phyloP scores from a whole-genome alignment of 2,888 invertebrate genomes.

The Drosophila villosipedis region DNA sequence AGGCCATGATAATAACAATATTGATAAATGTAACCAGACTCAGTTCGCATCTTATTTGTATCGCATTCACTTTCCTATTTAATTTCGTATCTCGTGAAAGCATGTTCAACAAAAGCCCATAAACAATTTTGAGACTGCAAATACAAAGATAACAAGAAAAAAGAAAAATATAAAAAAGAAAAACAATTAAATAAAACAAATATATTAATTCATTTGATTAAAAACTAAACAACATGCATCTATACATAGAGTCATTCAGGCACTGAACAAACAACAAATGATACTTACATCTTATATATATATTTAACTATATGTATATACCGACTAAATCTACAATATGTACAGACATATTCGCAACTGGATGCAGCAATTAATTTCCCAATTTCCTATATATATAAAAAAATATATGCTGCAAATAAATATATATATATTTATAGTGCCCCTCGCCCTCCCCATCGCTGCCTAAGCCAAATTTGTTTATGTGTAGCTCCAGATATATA shows the following conservation, averaged over 20 bases:
- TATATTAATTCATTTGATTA: conserved; percentile 35
- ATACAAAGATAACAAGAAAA: conserved; percentile 43
- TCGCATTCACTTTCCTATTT: conserved; percentile 20
- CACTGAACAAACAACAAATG: conserved; percentile 60
- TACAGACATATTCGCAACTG: conserved; percentile 17
- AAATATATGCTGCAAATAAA: conserved; percentile 15
- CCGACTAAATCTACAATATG: conserved; percentile 25
- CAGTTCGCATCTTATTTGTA: conserved; percentile 41
- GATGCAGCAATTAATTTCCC: conserved; percentile 13
- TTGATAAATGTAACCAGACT: conserved; percentile 18
- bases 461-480: conserved; percentile 65
- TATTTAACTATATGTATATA: conserved; percentile 16
- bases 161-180: conserved; percentile 10
- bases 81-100: conserved; percentile 25
- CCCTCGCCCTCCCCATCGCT: conserved; percentile 24
- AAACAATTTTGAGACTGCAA: conserved; percentile 80
- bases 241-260: conserved; percentile 24
- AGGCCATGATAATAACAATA: conserved; percentile 3
- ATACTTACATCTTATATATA: conserved; percentile 24
- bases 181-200: conserved; percentile 28
- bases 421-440: conserved; percentile 12
- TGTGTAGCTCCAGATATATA: conserved; percentile 40
- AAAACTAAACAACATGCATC: conserved; percentile 9
- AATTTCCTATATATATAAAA: neutral
- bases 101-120: conserved; percentile 61